Base-by-base conservation (phyloP, 2,888 invertebrate species). In the Eupeodes luniger region DNA sequence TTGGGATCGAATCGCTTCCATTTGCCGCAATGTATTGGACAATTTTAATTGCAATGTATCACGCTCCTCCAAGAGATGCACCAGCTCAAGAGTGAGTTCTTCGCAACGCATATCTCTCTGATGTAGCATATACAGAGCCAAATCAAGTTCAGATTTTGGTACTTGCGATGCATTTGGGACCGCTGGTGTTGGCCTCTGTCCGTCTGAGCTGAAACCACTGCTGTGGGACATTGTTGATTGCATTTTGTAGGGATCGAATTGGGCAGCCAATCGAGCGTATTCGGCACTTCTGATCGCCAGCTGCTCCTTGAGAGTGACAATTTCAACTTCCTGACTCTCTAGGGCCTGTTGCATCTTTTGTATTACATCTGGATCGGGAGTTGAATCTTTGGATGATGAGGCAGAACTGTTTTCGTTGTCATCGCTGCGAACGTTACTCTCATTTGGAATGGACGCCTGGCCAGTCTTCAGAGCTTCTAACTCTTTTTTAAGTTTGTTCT, bases 51-150 rank as follows among this genome's bases (percentile, higher is more conserved):
- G 98, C 75, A 98, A 93, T 0, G 97, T 97, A 91, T 98, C 98
- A 76, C 98, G 95, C 92, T 98, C 98, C 92, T 98, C 97, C 66
- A 98, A 93, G 64, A 98, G 93, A 92, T 96, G 96, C 89, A 97
- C 97, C 74, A 98, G 94, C 92, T 98, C 98, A 91, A 97, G 95
- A 0, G 97, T 97, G 83, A 98, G 94, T 92, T 98, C 98, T 91
- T 98, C 98, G 92, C 97, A 97, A 1, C 97, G 95, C 82, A 98
- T 96, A 90, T 98, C 98, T 89, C 97, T 95, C 91, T 97, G 97
- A 92, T 98, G 98, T 74, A 98, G 94, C 96, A 97, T 97, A 91
- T 97, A 97, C 59, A 97, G 93, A 0, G 97, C 97, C 74, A 97
- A 94, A 91, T 98, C 97, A 75, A 97, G 93, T 92, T 97, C 97